phyloP scores from a whole-genome alignment of 2,113 vertebrate species.

The Petaurus breviceps region DNA sequence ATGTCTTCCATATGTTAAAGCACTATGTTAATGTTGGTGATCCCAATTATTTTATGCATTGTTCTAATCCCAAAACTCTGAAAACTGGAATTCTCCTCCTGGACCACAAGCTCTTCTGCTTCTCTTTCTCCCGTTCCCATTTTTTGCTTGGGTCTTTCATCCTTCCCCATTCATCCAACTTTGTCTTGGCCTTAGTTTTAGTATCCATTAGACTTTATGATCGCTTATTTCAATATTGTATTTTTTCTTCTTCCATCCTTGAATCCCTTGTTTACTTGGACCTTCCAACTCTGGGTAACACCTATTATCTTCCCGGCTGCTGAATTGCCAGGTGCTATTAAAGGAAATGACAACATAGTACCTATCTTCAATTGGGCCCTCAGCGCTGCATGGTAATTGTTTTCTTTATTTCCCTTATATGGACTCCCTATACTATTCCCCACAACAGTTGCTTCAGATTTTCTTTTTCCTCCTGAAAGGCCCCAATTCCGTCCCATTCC shows the following conservation, averaged over 20 bases:
- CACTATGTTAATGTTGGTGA: not conserved
- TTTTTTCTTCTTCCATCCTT: not conserved
- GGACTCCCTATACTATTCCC: not conserved
- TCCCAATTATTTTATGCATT: not conserved
- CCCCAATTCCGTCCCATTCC: no score
- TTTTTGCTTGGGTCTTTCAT: not conserved
- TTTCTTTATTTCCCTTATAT: not conserved
- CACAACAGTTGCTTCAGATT: not conserved
- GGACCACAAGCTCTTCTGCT: not conserved
- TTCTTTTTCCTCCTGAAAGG: no score
- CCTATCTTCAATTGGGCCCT: not conserved
- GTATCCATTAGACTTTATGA: not conserved
- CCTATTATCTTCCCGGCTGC: not conserved
- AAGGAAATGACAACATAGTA: not conserved
- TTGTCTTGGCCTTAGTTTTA: not conserved
- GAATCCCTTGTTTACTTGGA: not conserved
- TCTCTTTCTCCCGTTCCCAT: not conserved
- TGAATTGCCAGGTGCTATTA: not conserved
- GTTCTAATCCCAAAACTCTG: not conserved
- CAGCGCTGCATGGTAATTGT: not conserved
- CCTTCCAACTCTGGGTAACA: not conserved
- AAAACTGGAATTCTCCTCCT: not conserved
- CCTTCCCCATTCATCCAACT: not conserved
- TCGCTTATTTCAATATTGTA: not conserved
- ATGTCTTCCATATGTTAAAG: no score